Evolutionary conservation across 2,888 invertebrate genomes (phyloP).

Genomic region (Hecatera dysodea): DNA sequence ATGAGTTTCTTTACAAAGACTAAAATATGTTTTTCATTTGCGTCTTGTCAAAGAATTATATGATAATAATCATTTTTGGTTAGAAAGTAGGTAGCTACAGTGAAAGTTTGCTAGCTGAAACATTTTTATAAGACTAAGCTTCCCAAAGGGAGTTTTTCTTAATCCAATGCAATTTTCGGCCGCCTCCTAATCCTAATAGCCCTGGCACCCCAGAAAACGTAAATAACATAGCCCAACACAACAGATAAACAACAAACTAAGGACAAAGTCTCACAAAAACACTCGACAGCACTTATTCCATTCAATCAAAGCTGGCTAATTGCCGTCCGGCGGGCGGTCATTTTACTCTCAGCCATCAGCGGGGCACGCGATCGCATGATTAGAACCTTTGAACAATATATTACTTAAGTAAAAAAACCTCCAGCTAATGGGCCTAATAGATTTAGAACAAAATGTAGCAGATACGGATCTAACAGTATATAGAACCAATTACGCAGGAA

Average conservation of each 20-base stretch:
- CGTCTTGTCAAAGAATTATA: background rate
- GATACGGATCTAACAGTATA: slow-evolving; percentile 63
- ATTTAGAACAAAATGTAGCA: slow-evolving; percentile 72
- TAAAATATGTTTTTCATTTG: background rate
- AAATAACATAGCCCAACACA: background rate
- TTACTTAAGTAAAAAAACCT: slow-evolving; percentile 66
- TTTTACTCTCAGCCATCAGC: slow-evolving; percentile 65
- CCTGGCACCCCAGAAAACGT: background rate
- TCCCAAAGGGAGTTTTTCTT: no score
- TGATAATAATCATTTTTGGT: no score
- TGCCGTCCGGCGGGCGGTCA: slow-evolving; percentile 68
- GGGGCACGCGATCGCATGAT: slow-evolving; percentile 73
- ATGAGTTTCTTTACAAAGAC: background rate
- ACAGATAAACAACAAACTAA: slow-evolving; percentile 41
- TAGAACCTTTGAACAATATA: slow-evolving; percentile 70
- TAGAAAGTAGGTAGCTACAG: no score
- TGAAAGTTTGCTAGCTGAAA: no score
- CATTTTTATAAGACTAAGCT: no score
- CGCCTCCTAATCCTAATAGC: no score
- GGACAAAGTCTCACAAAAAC: slow-evolving; percentile 45
- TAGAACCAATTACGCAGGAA: slow-evolving; percentile 63
- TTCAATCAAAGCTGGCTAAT: slow-evolving; percentile 73
- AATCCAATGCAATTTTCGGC: no score
- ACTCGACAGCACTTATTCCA: slow-evolving; percentile 68
- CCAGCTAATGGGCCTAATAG: slow-evolving; percentile 74